Percentiles rank a stretch among this genome's conserved stretches.
These are phyloP conservation scores for Melieria crassipennis DNA, from an alignment of 2,888 invertebrate genomes.

Conservation along the genomic window DNA sequence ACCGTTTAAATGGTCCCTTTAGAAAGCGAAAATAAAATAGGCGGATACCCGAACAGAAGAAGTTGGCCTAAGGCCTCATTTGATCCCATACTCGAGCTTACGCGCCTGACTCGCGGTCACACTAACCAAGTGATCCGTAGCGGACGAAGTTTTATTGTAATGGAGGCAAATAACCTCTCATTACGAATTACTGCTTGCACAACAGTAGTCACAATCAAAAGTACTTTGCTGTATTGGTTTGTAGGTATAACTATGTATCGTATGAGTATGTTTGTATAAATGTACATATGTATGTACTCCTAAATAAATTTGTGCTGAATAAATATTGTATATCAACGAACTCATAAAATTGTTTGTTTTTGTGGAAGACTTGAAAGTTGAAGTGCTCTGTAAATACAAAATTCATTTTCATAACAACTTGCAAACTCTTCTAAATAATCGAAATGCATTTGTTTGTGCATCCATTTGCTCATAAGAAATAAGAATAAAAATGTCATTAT, in stretches of 20 bases:
- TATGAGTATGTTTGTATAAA: background rate
- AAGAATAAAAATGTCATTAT: background rate
- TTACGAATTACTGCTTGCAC: background rate
- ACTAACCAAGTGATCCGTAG: too few relatives aligned
- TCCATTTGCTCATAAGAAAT: conserved; percentile 5
- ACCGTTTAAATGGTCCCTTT: too few relatives aligned
- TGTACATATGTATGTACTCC: background rate
- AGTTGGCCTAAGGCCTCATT: too few relatives aligned
- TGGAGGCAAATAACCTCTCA: too few relatives aligned
- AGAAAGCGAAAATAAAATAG: too few relatives aligned
- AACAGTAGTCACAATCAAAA: conserved; percentile 10
- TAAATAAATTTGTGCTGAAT: conserved; percentile 30
- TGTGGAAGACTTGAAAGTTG: conserved; percentile 62
- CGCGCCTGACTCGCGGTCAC: too few relatives aligned
- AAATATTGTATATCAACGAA: conserved; percentile 43
- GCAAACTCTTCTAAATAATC: conserved; percentile 42
- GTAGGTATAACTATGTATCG: too few relatives aligned
- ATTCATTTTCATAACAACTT: conserved; percentile 49
- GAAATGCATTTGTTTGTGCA: conserved; percentile 35
- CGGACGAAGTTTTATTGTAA: too few relatives aligned
- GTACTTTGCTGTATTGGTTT: background rate
- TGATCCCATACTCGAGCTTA: too few relatives aligned
- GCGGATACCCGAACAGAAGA: too few relatives aligned
- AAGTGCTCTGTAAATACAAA: conserved; percentile 62
- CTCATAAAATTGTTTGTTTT: conserved; percentile 59